Percentiles rank a stretch among this genome's conserved stretches.
Conservation (phyloP, 1,140 invertebrate species). For the Drosophila tristis region DNA sequence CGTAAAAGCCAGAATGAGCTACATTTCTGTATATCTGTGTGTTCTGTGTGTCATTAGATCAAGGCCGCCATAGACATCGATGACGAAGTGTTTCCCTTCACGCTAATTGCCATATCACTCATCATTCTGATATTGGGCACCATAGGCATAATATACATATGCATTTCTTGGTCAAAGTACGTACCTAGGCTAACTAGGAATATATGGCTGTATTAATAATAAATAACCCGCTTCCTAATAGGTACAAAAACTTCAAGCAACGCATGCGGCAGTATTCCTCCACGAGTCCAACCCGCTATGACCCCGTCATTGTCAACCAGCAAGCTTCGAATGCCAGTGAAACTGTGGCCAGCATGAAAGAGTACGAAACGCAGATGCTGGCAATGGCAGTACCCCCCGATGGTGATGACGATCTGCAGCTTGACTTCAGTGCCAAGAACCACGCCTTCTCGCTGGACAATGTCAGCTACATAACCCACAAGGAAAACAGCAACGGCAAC, state of each 20-base stretch:
- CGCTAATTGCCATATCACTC: slow-evolving; percentile 93
- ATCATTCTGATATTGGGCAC: slow-evolving; percentile 94
- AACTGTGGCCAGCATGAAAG: slow-evolving; percentile 86
- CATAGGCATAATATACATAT: slow-evolving; percentile 95
- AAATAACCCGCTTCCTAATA: slow-evolving; percentile 71
- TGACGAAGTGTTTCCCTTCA: slow-evolving; percentile 92
- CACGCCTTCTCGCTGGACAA: slow-evolving; percentile 94
- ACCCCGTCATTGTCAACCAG: slow-evolving; percentile 90
- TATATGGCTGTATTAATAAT: not conserved
- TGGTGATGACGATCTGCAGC: slow-evolving; percentile 91
- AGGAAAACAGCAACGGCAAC: slow-evolving; percentile 87
- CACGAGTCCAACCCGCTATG: slow-evolving; percentile 88
- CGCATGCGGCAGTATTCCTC: slow-evolving; percentile 90
- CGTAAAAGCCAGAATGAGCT: too few species aligned
- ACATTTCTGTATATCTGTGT: not conserved
- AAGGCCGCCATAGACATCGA: slow-evolving; percentile 87
- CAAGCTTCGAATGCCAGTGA: slow-evolving; percentile 83
- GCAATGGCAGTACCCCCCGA: slow-evolving; percentile 94
- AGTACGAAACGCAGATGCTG: slow-evolving; percentile 94
- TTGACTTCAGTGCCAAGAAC: slow-evolving; percentile 94
- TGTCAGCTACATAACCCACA: slow-evolving; percentile 92
- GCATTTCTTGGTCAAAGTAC: slow-evolving; percentile 96
- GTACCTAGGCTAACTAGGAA: slow-evolving; percentile 27
- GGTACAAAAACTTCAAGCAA: slow-evolving; percentile 92
- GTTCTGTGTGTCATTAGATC: slow-evolving; percentile 50